Evolutionary conservation across 1,140 invertebrate species (phyloP).

Genomic region (Heliconius congener): DNA sequence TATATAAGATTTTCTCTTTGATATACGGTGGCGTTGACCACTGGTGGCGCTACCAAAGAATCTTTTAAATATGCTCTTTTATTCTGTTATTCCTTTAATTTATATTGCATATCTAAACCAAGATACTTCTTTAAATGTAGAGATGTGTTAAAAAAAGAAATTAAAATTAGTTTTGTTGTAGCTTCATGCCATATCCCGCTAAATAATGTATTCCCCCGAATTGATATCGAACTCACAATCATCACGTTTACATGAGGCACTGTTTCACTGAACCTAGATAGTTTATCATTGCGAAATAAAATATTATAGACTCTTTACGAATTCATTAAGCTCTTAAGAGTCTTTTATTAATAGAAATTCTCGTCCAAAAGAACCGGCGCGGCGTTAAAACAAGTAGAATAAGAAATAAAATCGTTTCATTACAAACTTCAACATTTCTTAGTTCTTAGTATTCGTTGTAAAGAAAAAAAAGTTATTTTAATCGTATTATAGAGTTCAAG

Average conservation of each 20-base stretch:
- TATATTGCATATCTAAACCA: no score
- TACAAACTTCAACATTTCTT: neutral
- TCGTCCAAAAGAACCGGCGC: neutral
- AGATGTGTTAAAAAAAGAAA: no score
- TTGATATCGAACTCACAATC: neutral
- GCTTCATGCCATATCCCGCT: neutral
- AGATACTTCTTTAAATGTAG: no score
- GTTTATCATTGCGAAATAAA: neutral
- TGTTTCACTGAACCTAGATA: no score
- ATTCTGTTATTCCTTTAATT: no score
- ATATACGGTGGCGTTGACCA: no score
- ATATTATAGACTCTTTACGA: neutral
- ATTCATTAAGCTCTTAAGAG: neutral
- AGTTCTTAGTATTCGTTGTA: neutral
- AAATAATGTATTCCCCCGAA: neutral
- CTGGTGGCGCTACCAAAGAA: no score
- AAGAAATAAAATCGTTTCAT: constrained; percentile 2
- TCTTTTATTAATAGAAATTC: neutral
- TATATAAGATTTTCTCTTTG: no score
- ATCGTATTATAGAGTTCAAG: neutral
- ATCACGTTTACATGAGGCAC: no score
- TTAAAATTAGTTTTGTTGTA: no score
- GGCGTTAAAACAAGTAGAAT: neutral
- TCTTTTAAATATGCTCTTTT: no score
- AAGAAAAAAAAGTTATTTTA: neutral